Percentiles rank a stretch among this genome's conserved stretches.
Conservation (phyloP, 2,113 vertebrate genomes). For the Raja brachyura region DNA sequence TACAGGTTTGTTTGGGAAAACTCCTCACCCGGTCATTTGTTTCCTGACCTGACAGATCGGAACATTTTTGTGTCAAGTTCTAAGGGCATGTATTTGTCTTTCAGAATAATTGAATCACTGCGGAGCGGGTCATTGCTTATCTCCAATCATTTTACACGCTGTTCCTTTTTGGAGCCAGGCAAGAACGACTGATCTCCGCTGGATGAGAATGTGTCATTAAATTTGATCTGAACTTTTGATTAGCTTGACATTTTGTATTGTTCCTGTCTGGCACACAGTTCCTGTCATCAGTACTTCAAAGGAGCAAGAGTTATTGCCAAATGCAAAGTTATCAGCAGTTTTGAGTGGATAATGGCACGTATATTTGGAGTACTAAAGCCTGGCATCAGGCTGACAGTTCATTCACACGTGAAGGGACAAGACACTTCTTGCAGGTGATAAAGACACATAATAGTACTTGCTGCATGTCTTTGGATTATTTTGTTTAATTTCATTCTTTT, state of each 20-base stretch:
- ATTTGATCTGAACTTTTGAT: background rate
- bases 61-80: conserved; percentile 35
- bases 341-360: background rate
- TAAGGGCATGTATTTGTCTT: conserved; percentile 3
- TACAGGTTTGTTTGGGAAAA: background rate
- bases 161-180: background rate
- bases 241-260: background rate
- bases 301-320: background rate
- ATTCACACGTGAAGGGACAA: no score
- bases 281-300: background rate
- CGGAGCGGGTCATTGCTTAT: background rate
- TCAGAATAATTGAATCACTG: background rate
- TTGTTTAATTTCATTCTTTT: background rate
- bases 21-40: background rate
- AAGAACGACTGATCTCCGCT: background rate
- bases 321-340: background rate
- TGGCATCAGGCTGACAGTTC: no score
- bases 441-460: background rate
- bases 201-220: background rate
- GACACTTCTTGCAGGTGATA: no score
- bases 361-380: background rate
- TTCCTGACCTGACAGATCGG: background rate
- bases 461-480: background rate
- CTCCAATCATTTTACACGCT: background rate
- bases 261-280: background rate